Base-by-base conservation (phyloP, 2,113 vertebrate genomes). In the Barnardius zonarius region DNA sequence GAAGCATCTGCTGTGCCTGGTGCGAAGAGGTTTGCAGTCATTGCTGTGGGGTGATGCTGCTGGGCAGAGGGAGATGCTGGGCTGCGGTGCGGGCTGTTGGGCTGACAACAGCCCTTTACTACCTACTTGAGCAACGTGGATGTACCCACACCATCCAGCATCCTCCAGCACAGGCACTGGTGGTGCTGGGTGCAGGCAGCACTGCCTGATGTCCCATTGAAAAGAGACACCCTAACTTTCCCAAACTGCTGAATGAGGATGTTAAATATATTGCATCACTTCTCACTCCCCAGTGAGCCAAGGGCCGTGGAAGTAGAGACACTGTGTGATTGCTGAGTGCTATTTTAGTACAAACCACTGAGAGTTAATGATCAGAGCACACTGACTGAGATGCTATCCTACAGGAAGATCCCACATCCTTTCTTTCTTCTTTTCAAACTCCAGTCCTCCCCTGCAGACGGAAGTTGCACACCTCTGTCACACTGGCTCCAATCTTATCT, bases 401-500 rank as follows among this genome's bases (percentile, higher is more conserved):
- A 8, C 44, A 73, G 44, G 73, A 52, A 97, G 52, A 87, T 35
- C 46, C 67, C 82, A 86, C 72, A 59, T 22, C 19, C 64, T 66
- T 66, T 48, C 15, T 9, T 8, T n/a, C 44, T 63, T 51, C 39
- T 70, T 73, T 86, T 55, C 16, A 4, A 90, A 43, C 43, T 72
- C 49, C 52, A 16, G 35, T 35, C 78, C 84, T 76, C 72, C 70
- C 28, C 54, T 80, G 79, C 63, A 74, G 62, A 85, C 59, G 54
- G 59, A 68, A 95, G 59, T 19, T 52, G n/a, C 3, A 14, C 20
- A 44, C 84, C 41, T 73, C 67, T 73, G 67, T 57, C 84, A 76
- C 44, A 37, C 33, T 44, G 91, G 66, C 66, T 95, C 72, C 76
- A 84, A 30, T 46, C 86, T 75, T 92, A 95, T 88, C 93, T 93